A percentile compares a stretch with the other conserved stretches of the same genome.
phyloP scores from a whole-genome alignment of 37 sponge, comb jelly and placozoan genomes.

The Cladorhizidae sp. region DNA sequence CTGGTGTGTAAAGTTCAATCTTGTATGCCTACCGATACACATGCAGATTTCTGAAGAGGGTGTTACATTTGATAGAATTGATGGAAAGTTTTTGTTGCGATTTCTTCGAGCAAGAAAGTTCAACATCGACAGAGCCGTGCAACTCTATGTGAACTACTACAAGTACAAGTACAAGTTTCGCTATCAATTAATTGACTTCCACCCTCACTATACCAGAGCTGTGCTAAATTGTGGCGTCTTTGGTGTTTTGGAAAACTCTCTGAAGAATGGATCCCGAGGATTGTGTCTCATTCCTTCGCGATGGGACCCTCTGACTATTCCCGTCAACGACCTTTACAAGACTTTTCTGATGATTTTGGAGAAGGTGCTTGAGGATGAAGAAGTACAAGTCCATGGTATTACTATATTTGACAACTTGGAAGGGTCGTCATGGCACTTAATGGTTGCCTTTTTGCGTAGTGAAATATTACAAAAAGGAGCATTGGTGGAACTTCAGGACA shows the following conservation, averaged over 20 bases:
- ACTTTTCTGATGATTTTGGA: conserved; percentile 46
- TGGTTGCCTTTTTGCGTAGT: conserved; percentile 15
- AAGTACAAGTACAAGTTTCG: conserved; percentile 27
- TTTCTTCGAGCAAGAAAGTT: conserved; percentile 67
- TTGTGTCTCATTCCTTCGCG: not conserved
- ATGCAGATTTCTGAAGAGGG: not conserved
- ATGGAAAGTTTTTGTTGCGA: conserved; percentile 52
- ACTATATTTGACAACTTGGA: conserved; percentile 37
- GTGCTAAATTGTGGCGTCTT: conserved; percentile 31
- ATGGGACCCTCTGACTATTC: conserved; percentile 8
- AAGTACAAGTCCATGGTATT: conserved; percentile 68
- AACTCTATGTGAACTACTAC: conserved; percentile 60
- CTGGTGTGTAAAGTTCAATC: too few species aligned
- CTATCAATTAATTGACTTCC: conserved; percentile 24
- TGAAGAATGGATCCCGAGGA: conserved; percentile 16
- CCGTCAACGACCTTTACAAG: conserved; percentile 2
- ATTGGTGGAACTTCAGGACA: conserved; percentile 56
- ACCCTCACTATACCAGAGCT: not conserved
- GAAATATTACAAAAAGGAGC: conserved; percentile 11
- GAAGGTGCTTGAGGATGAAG: conserved; percentile 59
- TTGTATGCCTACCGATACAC: too few species aligned
- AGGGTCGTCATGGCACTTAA: conserved; percentile 11
- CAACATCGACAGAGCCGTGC: conserved; percentile 42
- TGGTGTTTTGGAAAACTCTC: conserved; percentile 8
- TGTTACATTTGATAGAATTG: conserved; percentile 23